phyloP scores from a whole-genome alignment of 1,140 invertebrate species.

The Drosophila kepulauana region DNA sequence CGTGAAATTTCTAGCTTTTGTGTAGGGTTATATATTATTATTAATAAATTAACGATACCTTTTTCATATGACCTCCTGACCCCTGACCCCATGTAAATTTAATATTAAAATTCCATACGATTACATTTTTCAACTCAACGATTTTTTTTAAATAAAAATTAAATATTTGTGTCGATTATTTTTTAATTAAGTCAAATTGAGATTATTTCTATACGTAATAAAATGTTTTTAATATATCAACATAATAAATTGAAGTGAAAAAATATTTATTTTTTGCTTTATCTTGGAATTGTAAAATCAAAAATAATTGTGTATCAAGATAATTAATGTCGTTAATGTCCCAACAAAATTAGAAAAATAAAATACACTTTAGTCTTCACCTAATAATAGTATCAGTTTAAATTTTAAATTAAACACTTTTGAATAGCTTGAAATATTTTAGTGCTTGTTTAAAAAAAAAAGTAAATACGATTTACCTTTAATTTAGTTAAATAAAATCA shows the following conservation, averaged over 20 bases:
- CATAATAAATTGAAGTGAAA: background rate
- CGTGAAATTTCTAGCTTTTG: background rate
- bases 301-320: background rate
- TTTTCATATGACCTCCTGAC: background rate
- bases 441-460: conserved; percentile 19
- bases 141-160: background rate
- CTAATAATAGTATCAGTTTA: background rate
- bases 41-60: background rate
- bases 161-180: background rate
- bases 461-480: conserved; percentile 17
- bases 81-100: background rate
- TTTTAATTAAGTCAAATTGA: background rate
- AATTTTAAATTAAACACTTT: conserved; percentile 4
- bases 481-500: conserved; percentile 20
- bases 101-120: background rate
- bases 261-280: background rate
- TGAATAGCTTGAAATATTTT: conserved; percentile 29
- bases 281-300: background rate
- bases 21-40: background rate
- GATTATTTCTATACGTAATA: background rate
- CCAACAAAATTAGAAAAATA: background rate
- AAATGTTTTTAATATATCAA: background rate
- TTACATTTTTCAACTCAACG: background rate
- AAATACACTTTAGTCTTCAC: background rate
- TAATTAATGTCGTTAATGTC: background rate